Evolutionary conservation across 1,140 invertebrate species (phyloP).

Genomic region (Pantala flavescens): DNA sequence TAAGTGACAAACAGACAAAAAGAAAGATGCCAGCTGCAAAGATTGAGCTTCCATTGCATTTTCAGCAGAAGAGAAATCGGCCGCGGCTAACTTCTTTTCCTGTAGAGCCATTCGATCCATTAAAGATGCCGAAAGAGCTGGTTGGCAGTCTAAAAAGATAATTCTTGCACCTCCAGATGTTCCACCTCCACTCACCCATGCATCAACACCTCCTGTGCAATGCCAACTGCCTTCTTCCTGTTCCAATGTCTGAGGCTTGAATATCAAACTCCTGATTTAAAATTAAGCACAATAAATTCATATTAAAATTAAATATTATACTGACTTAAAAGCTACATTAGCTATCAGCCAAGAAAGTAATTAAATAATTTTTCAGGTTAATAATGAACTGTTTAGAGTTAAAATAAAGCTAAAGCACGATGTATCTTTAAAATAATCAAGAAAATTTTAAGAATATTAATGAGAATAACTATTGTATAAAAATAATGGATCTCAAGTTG

Average conservation of each 20-base stretch:
- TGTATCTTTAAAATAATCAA: too few species aligned
- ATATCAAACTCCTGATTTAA: constrained; percentile 34
- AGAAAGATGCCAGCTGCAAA: constrained; percentile 67
- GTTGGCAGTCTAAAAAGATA: constrained; percentile 52
- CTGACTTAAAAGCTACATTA: background rate
- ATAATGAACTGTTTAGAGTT: too few species aligned
- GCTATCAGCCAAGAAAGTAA: constrained; percentile 22
- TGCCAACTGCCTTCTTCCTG: constrained; percentile 42
- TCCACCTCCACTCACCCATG: constrained; percentile 46
- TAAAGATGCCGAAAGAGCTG: constrained; percentile 51
- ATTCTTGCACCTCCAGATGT: constrained; percentile 30
- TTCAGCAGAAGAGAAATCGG: constrained; percentile 50
- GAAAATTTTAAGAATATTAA: too few species aligned
- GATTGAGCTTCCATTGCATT: constrained; percentile 59
- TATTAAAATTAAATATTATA: too few species aligned
- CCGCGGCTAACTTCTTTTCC: constrained; percentile 38
- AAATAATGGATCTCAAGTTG: too few species aligned
- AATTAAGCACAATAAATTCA: too few species aligned
- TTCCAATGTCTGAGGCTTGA: constrained; percentile 38
- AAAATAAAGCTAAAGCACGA: too few species aligned
- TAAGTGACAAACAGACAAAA: constrained; percentile 82
- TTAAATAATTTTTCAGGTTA: too few species aligned
- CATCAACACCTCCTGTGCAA: constrained; percentile 52
- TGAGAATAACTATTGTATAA: too few species aligned
- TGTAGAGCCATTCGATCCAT: constrained; percentile 42